Evolutionary conservation across 2,113 vertebrate genomes (phyloP).

Genomic region (Plecturocebus donacophilus): DNA sequence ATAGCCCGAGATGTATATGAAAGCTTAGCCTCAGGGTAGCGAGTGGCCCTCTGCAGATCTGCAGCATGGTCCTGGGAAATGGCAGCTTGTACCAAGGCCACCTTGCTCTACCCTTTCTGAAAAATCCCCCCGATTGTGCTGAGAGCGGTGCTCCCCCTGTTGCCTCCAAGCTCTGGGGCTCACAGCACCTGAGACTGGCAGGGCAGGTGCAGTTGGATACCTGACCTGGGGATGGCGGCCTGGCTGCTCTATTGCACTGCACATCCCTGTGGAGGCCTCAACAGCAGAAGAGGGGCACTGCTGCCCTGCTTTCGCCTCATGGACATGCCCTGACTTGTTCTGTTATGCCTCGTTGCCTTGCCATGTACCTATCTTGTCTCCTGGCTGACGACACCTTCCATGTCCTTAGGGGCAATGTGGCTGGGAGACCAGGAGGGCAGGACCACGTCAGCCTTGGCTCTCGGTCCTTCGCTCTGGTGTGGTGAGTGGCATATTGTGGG

Average conservation of each 20-base stretch:
- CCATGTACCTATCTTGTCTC: background rate
- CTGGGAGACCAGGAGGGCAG: background rate
- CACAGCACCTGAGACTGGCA: background rate
- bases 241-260: accelerated
- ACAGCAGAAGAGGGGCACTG: background rate
- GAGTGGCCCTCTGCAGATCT: too few relatives aligned
- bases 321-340: background rate
- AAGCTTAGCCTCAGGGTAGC: background rate
- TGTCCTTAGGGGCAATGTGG: background rate
- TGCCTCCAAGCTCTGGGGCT: background rate
- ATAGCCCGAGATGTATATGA: background rate
- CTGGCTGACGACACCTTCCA: background rate
- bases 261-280: background rate
- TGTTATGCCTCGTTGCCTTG: background rate
- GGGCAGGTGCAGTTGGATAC: background rate
- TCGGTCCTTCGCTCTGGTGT: background rate
- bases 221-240: too few relatives aligned
- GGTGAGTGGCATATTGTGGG: background rate
- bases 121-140: background rate
- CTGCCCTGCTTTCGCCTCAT: background rate
- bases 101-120: too few relatives aligned
- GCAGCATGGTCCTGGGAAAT: background rate
- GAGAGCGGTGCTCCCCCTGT: background rate
- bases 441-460: background rate
- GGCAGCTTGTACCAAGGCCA: background rate